Evolutionary conservation across 2,888 invertebrate genomes (phyloP), one percentile per base, ranked within the genome.

Genomic region (Chloroclysta siterata): DNA sequence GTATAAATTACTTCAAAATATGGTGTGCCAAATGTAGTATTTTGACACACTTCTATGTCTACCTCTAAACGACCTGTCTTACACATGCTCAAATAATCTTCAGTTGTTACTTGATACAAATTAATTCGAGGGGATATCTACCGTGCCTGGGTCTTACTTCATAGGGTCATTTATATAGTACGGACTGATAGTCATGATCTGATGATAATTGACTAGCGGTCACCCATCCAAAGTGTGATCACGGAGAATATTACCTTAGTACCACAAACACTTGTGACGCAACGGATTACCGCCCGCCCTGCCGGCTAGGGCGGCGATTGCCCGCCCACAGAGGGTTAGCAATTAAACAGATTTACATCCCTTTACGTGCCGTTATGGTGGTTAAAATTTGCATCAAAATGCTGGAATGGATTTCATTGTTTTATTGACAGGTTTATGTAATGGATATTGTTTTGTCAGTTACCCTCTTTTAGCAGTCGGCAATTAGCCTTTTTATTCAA

Each of bases 331-430:
- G 79, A 82, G 78, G 81, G 81, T 76, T 74, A 71, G 71, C 81
- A 83, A 84, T 84, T 84, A 84, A 79, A 74, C 79, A 78, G 79
- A 78, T 79, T 83, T 79, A 80, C 79, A 78, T 74, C 75, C 66
- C 70, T 81, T 75, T 72, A 70, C 75, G 69, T 65, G 56, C 74
- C 78, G 78, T 83, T 77, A 80, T 76, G 76, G 77, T 69, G 68
- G 75, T 77, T 62, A 59, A 60, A 68, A 84, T 84, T 84, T 83
- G 80, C 84, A 84, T 84, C 74, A 80, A 73, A 84, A 81, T 77
- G 71, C 72, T 68, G 58, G 53, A 71, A 63, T 66, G 60, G 61
- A 48, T 61, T 28, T 46, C 52, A 46, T 63, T 60, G 63, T 65
- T 42, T n/a, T 66, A 71, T 71, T 56, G 71, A 66, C 67, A 65